These are phyloP conservation scores for Microcaecilia unicolor DNA, from an alignment of 2,797 vertebrate genomes.

Conservation along the genomic window DNA sequence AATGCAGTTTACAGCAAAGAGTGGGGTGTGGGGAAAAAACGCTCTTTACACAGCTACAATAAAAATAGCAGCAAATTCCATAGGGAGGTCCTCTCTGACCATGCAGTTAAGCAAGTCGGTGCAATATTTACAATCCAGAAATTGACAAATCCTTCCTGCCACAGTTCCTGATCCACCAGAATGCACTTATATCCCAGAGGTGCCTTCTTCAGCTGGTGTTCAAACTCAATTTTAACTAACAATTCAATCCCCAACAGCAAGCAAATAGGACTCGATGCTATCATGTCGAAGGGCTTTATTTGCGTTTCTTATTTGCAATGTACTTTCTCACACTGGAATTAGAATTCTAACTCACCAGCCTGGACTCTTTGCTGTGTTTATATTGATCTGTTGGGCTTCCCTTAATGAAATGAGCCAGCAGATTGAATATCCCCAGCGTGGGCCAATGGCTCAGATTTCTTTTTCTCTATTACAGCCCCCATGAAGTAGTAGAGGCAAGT, in stretches of 20 bases:
- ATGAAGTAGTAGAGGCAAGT: background rate
- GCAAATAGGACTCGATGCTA: background rate
- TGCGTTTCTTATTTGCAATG: conserved; percentile 18
- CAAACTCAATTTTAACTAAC: conserved; percentile 2
- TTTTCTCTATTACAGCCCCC: conserved; percentile 9
- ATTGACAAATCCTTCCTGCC: background rate
- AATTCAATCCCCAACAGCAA: background rate
- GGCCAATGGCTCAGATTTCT: conserved; percentile 11
- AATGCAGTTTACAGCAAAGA: no score
- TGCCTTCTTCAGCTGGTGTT: background rate
- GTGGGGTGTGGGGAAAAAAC: background rate
- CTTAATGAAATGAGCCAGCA: conserved; percentile 20
- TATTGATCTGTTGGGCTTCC: conserved; percentile 25
- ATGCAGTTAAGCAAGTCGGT: accelerated
- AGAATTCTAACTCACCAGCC: conserved; percentile 7
- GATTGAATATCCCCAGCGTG: conserved; percentile 13
- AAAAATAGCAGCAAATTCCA: background rate
- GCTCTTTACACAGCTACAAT: background rate
- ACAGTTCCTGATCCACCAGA: background rate
- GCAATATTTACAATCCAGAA: background rate
- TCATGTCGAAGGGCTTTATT: conserved; percentile 19
- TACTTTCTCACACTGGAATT: conserved; percentile 2
- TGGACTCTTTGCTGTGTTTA: conserved; percentile 9
- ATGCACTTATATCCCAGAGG: background rate
- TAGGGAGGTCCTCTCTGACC: no score